Base-by-base conservation (phyloP, 2,888 invertebrate species). In the Campopleginae sp. region DNA sequence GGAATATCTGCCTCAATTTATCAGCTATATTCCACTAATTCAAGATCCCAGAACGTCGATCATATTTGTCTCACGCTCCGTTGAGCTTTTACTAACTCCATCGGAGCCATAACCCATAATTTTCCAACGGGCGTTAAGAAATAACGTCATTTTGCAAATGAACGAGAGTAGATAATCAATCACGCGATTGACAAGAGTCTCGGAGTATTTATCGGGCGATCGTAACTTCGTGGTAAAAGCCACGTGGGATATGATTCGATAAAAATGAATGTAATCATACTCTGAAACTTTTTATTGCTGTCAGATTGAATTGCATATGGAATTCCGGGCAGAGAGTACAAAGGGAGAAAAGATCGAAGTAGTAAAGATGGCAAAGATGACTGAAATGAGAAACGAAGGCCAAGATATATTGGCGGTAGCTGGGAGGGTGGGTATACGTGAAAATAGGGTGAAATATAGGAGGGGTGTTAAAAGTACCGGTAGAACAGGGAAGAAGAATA, bases 31-130 rank as follows among this genome's bases (percentile, higher is more conserved):
- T 46, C 58, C 38, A 48, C 58, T 70, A 54, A 38, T 19, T 31
- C 51, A 31, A 70, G 70, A 80, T 66, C 78, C 77, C 48, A 54
- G 46, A 75, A 31, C 65, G 63, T 51, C 72, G 72, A 74, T 80
- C 74, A 84, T 80, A 86, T 77, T 80, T 79, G 65, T 82, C 58
- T 63, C 84, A 44, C 17, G 48, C 44, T 58, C 38, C 80, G 83
- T 81, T 80, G 54, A 63, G 63, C 61, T 17, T 17, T 23, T 61
- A 63, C 63, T 19, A 33, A 38, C 63, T 17, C 14, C 8, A 19
- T 23, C 7, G 19, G 58, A 19, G 3, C 19, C 46, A 48, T 4
- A 48, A 48, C 4, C 5, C 46, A 4, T 48, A 48, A 48, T 48
- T 48, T 48, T n/a, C n/a, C 14, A 17, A 48, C 46, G 17, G 2